A percentile compares a stretch with the other conserved stretches of the same genome.
These are phyloP conservation scores for pig (Sus scrofa) DNA, from an alignment of 2,113 vertebrate genomes.

Conservation along the genomic window DNA sequence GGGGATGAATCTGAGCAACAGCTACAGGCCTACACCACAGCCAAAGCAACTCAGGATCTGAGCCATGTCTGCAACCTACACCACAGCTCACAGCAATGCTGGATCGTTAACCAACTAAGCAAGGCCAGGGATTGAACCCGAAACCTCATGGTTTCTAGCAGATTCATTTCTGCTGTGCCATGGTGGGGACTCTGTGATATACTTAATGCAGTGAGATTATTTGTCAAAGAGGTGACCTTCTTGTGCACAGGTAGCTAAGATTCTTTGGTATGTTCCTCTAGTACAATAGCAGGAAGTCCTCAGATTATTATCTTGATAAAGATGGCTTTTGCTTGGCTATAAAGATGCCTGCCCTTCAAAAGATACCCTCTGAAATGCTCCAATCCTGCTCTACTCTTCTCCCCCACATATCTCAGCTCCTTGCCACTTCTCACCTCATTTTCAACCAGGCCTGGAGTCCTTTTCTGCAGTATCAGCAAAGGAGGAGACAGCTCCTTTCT, in stretches of 20 bases:
- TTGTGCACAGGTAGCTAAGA: neutral
- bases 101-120: too few relatives aligned
- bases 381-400: neutral
- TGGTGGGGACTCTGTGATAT: too few relatives aligned
- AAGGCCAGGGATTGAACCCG: too few relatives aligned
- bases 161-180: too few relatives aligned
- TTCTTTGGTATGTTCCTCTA: neutral
- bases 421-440: neutral
- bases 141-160: too few relatives aligned
- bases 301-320: neutral
- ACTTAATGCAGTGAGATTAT: neutral
- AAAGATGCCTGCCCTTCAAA: neutral
- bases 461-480: rapidly evolving
- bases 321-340: neutral
- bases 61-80: too few relatives aligned
- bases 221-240: neutral
- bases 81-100: too few relatives aligned
- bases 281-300: neutral
- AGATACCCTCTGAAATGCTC: rapidly evolving
- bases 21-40: too few relatives aligned
- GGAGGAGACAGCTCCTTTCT: neutral
- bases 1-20: too few relatives aligned
- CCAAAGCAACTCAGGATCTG: too few relatives aligned
- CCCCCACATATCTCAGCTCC: rapidly evolving
- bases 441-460: rapidly evolving